Base-by-base conservation (phyloP, 2,113 vertebrate species). In the Eulemur macaco region DNA sequence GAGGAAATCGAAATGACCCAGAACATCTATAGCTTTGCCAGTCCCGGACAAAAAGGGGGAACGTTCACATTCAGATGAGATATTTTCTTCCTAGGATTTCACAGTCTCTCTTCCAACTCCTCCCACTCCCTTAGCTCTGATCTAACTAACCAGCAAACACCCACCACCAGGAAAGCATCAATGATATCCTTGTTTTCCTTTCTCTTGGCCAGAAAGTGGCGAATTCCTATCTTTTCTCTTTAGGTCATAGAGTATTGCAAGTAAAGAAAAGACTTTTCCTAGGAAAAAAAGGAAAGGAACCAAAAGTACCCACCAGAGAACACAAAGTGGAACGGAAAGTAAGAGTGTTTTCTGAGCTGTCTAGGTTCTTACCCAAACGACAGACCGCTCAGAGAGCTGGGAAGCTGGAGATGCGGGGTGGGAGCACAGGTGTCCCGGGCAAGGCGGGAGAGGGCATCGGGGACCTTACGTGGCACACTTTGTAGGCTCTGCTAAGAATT, bases 91-190 rank as follows among this genome's bases (percentile, higher is more conserved):
- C 64, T 8, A 14, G 47, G 63, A 83, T 50, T 52, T 47, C 71
- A 29, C 0, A 14, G 29, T n/a, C 64, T 63, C 7, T 63, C n/a
- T n/a, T 58, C n/a, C 6, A 9, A 6, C 12, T 69, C 18, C 34
- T 63, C 23, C 9, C 17, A 58, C 34, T 56, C 31, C 42, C 3
- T 63, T n/a, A 94, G 63, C 31, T 63, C 56, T 66, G 37, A 45
- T 23, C 83, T 54, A 52, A 83, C 83, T 54, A 47, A 83, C 18
- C n/a, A 80, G 52, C 39, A 50, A 68, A 50, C 15, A n/a, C 31
- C 8, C 0, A 0, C 7, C 20, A 50, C 42, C 34, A 13, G 18
- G 31, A 52, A 1, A 6, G 58, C 20, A 12, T 6, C 39, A 34
- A 47, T 1, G 18, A 15, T 31, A 8, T 2, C 47, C n/a, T 54